phyloP scores from a whole-genome alignment of 2,113 vertebrate genomes.

The Bungarus multicinctus region DNA sequence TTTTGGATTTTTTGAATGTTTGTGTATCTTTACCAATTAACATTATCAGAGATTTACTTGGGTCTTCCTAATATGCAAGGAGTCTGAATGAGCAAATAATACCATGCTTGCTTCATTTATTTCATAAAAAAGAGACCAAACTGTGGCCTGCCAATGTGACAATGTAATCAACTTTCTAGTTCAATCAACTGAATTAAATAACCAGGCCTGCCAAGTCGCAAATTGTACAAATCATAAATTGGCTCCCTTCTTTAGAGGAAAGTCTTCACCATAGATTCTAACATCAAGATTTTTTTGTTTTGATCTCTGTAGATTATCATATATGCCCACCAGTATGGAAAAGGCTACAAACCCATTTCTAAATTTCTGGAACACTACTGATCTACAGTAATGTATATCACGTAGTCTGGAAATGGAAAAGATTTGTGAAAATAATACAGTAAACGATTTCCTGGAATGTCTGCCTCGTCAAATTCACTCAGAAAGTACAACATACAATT shows the following conservation, averaged over 20 bases:
- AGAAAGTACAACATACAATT: background rate
- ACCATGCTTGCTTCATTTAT: background rate
- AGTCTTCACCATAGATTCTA: background rate
- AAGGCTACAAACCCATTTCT: background rate
- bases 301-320: background rate
- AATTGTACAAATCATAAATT: background rate
- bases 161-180: background rate
- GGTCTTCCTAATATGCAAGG: background rate
- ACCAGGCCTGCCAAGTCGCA: background rate
- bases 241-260: background rate
- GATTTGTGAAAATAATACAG: background rate
- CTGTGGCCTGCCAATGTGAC: background rate
- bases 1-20: background rate
- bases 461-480: background rate
- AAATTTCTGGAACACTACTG: background rate
- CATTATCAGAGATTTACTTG: background rate
- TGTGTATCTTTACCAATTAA: background rate
- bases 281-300: background rate
- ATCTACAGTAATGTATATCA: background rate
- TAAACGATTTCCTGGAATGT: background rate
- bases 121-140: background rate
- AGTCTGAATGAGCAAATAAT: background rate
- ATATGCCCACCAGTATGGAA: background rate
- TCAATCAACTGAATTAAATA: background rate
- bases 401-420: background rate